Percentiles rank a stretch among this genome's conserved stretches.
phyloP scores from a whole-genome alignment of 2,888 invertebrate genomes.

The Agrenia bidenticulata region DNA sequence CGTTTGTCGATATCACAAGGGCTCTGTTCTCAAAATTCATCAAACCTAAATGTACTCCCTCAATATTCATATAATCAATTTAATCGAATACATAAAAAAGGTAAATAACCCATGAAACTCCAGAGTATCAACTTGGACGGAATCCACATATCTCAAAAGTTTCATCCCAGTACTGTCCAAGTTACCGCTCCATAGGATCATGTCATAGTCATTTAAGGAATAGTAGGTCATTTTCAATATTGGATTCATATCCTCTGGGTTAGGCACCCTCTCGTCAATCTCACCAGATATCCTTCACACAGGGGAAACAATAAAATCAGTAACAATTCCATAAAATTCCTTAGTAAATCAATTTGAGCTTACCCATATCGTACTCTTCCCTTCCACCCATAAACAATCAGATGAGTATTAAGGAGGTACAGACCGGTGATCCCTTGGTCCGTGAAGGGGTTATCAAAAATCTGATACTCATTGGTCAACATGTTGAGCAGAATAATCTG shows the following conservation, averaged over 20 bases:
- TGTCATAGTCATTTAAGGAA: constrained; percentile 67
- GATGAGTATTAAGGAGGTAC: constrained; percentile 67
- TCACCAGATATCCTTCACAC: constrained; percentile 46
- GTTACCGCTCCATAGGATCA: constrained; percentile 79
- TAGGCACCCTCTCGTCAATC: constrained; percentile 43
- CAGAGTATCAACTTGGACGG: constrained; percentile 55
- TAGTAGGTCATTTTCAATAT: constrained; percentile 70
- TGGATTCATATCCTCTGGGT: constrained; percentile 40
- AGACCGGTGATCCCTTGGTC: constrained; percentile 69
- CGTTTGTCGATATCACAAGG: constrained; percentile 23
- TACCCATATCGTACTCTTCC: constrained; percentile 62
- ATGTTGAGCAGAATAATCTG: constrained; percentile 89
- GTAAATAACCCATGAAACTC: constrained; percentile 41
- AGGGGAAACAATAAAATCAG: background rate
- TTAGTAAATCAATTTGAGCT: constrained; percentile 1
- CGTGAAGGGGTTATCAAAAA: constrained; percentile 79
- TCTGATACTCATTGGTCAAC: constrained; percentile 87
- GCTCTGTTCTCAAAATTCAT: no score
- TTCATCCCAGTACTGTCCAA: constrained; percentile 73
- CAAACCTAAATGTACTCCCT: background rate
- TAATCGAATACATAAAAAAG: constrained; percentile 6
- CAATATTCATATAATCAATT: background rate
- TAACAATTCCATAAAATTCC: background rate
- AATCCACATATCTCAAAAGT: constrained; percentile 63
- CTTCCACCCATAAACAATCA: constrained; percentile 74